Conservation (phyloP, 2,888 invertebrate species). For the Sipha maydis region DNA sequence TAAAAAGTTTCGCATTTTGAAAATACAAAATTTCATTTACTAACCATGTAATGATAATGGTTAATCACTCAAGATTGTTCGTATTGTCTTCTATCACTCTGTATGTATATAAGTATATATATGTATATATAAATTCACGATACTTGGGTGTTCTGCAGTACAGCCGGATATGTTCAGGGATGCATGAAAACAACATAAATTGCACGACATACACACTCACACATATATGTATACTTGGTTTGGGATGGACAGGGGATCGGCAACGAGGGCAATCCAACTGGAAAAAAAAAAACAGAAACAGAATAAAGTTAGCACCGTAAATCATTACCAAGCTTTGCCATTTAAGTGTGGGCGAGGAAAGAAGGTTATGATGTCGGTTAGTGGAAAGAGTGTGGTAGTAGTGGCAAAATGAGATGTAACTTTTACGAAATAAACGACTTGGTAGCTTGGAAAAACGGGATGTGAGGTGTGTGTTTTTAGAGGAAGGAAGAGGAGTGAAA, state of each 20-base stretch:
- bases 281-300: constrained; percentile 35
- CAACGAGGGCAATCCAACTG: constrained; percentile 44
- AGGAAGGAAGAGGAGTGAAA: constrained; percentile 3
- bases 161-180: constrained; percentile 40
- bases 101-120: neutral
- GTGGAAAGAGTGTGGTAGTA: neutral
- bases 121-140: neutral
- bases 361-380: neutral
- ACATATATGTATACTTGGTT: neutral
- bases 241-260: neutral
- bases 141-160: constrained; percentile 7
- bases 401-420: constrained; percentile 54
- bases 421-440: constrained; percentile 56
- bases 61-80: too few species aligned
- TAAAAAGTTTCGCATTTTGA: too few species aligned
- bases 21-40: too few species aligned
- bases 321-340: constrained; percentile 55
- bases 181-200: constrained; percentile 57
- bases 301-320: constrained; percentile 59
- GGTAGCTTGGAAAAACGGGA: constrained; percentile 52
- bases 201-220: constrained; percentile 7
- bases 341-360: neutral
- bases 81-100: too few species aligned
- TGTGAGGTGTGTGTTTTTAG: constrained; percentile 4
- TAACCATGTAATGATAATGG: too few species aligned